phyloP scores from a whole-genome alignment of 2,888 invertebrate species.

The Morpho helenor region DNA sequence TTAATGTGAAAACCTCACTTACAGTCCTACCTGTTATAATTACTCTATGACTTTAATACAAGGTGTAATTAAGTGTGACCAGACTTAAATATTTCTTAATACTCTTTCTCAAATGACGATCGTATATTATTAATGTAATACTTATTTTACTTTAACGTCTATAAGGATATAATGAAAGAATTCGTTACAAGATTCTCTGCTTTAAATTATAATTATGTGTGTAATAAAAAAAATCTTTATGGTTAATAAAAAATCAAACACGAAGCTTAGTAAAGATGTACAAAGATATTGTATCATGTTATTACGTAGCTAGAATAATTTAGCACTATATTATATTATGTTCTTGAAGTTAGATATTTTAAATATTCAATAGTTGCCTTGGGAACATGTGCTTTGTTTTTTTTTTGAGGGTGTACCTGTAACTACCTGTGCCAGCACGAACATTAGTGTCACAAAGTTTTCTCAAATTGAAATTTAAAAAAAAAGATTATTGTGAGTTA shows the following conservation, averaged over 20 bases:
- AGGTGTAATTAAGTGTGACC: too few species aligned
- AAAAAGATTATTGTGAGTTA: too few species aligned
- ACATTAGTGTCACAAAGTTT: too few species aligned
- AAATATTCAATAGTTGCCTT: slow-evolving; percentile 1
- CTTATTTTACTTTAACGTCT: too few species aligned
- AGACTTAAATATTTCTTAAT: too few species aligned
- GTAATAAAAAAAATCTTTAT: slow-evolving; percentile 2
- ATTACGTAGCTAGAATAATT: slow-evolving; percentile 68
- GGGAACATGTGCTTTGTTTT: not conserved
- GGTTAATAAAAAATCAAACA: slow-evolving; percentile 33
- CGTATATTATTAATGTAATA: too few species aligned
- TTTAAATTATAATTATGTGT: slow-evolving; percentile 18
- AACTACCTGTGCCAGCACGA: too few species aligned
- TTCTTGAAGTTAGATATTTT: slow-evolving; percentile 20
- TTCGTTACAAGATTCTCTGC: slow-evolving; percentile 28
- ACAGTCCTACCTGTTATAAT: too few species aligned
- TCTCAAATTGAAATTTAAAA: too few species aligned
- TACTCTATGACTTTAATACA: too few species aligned
- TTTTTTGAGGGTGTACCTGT: not conserved
- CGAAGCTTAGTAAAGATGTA: slow-evolving; percentile 66
- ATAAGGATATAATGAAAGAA: not conserved
- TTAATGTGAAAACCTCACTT: too few species aligned
- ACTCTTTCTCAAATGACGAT: too few species aligned
- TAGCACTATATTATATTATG: slow-evolving; percentile 36
- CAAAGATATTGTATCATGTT: slow-evolving; percentile 62